Evolutionary conservation across 2,888 invertebrate genomes (phyloP).

Genomic region (Balanococcus diminutus): DNA sequence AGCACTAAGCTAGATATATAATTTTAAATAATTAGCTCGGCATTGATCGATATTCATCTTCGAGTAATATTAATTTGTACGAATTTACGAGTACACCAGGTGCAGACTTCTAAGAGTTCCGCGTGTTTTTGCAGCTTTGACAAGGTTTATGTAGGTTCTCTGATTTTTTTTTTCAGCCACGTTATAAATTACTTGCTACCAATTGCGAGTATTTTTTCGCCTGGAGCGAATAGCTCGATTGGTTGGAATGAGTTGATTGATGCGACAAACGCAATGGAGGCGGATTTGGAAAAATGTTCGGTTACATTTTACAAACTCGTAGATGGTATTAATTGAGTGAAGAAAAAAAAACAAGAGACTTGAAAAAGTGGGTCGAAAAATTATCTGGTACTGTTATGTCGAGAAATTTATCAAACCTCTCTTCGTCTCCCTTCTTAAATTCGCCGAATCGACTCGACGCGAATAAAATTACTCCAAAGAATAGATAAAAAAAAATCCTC

Average conservation of each 20-base stretch:
- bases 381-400: too few species aligned
- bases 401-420: not conserved
- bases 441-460: too few species aligned
- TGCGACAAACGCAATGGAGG: not conserved
- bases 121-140: too few species aligned
- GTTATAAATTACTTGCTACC: not conserved
- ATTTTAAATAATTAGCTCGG: not conserved
- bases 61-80: not conserved
- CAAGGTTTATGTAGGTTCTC: too few species aligned
- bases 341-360: not conserved
- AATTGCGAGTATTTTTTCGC: not conserved
- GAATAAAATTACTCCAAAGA: too few species aligned
- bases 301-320: not conserved
- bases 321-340: not conserved
- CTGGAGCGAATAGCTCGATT: not conserved
- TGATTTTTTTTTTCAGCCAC: not conserved
- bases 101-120: not conserved
- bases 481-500: too few species aligned
- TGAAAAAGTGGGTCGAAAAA: not conserved
- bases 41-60: not conserved
- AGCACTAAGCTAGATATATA: not conserved
- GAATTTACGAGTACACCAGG: not conserved
- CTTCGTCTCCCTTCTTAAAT: too few species aligned
- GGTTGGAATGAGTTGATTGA: not conserved
- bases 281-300: not conserved